Base-by-base conservation (phyloP, 2,113 vertebrate genomes). In the Oncorhynchus kisutch region DNA sequence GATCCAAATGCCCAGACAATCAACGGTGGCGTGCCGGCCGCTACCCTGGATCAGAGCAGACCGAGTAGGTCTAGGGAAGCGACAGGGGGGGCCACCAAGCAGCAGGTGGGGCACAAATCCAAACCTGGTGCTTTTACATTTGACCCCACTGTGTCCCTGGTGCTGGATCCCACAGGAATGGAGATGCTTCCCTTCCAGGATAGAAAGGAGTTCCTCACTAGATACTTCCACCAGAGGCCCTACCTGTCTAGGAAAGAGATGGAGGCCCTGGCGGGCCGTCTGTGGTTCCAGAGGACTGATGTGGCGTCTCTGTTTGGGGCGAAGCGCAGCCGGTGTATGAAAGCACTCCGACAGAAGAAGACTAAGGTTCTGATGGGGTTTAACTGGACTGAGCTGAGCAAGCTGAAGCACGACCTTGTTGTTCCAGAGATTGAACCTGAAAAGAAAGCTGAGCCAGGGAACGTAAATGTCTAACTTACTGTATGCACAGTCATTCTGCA, bases 191-290 rank as follows among this genome's bases (percentile, higher is more conserved):
- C 95, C 0, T 92, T 92, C 1, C 94, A 96, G 74, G 92, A 92
- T 27, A 93, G 94, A 16, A 96, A 93, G 73, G 88, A 90, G 51
- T 96, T 97, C 77, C 91, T 97, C 72, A 88, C 85, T 48, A 93
- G 93, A 77, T 96, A 96, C 84, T 97, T 96, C 81, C 92, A 96
- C 20, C 86, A 82, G 85, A 94, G 92, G 81, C 95, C 96, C 0
- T 97, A 97, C 83, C 94, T 95, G 7, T 94, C 90, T 24, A 94
- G 93, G 84, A 92, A 92, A 70, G 96, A 97, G 79, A 27, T 92
- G 20, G 93, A 95, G 60, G 78, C 92, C 2, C 86, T 96, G 0
- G 93, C 95, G 5, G 87, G 79, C 0, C 86, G 92, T 45, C 78
- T 96, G 0, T 92, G 86, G 49, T 88, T 89, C 0, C 95, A 93